Evolutionary conservation across 1,140 invertebrate genomes (phyloP).

Genomic region (Pachypeltis micranthus): DNA sequence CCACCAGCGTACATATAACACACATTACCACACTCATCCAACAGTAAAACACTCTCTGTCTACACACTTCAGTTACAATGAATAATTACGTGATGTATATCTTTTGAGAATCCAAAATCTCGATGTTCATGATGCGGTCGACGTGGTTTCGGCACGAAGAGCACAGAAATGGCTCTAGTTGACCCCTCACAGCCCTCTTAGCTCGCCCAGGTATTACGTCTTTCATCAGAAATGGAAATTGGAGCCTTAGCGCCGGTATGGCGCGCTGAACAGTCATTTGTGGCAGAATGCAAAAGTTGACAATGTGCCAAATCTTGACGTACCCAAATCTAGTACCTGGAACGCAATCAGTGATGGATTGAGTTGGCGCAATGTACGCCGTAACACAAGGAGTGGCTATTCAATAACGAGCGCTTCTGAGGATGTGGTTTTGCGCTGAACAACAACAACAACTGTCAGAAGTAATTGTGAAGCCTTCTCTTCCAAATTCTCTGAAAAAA

Average conservation of each 20-base stretch:
- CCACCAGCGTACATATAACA: too few relatives aligned
- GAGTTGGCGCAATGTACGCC: too few relatives aligned
- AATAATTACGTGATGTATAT: slow-evolving; percentile 20
- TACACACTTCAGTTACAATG: too few relatives aligned
- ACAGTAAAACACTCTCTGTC: too few relatives aligned
- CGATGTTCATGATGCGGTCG: slow-evolving; percentile 44
- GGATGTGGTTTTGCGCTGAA: too few relatives aligned
- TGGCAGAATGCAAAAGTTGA: slow-evolving; percentile 40
- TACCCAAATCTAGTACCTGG: slow-evolving; percentile 49
- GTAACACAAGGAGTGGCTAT: too few relatives aligned
- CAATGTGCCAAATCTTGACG: slow-evolving; percentile 57
- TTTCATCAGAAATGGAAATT: slow-evolving; percentile 57
- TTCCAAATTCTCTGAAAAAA: too few relatives aligned
- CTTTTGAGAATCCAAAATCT: slow-evolving; percentile 42
- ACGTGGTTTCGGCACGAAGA: slow-evolving; percentile 49
- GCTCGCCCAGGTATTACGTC: slow-evolving; percentile 47
- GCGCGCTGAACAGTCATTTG: slow-evolving; percentile 33
- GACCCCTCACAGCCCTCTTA: slow-evolving; percentile 43
- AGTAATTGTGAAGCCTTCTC: too few relatives aligned
- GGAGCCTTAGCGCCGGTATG: slow-evolving; percentile 44
- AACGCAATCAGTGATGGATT: slow-evolving; percentile 17
- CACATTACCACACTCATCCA: too few relatives aligned
- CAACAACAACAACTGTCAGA: too few relatives aligned
- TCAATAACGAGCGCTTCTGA: too few relatives aligned
- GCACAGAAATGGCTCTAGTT: slow-evolving; percentile 49